Conservation (phyloP, 2,797 vertebrate genomes). For the Halcyon leucocephala region DNA sequence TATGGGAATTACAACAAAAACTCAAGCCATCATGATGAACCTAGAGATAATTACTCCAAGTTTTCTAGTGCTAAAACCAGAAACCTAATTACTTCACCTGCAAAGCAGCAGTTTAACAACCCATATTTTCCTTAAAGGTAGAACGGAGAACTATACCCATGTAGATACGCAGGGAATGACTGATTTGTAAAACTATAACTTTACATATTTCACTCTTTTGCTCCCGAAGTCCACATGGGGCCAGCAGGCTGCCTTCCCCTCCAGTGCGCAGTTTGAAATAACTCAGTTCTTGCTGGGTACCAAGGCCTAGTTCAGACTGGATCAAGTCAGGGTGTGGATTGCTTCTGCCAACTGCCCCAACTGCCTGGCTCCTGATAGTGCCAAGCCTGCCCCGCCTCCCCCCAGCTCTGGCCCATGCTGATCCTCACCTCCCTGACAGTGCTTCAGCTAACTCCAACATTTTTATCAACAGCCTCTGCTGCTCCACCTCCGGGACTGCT, state of each 20-base stretch:
- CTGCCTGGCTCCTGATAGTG: neutral
- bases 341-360: neutral
- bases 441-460: neutral
- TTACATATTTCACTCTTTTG: neutral
- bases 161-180: neutral
- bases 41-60: neutral
- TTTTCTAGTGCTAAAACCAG: constrained; percentile 24
- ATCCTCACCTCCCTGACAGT: fast-evolving
- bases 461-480: neutral
- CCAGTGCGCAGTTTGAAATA: neutral
- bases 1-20: constrained; percentile 39
- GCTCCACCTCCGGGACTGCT: neutral
- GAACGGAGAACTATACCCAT: neutral
- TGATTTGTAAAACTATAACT: neutral
- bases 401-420: fast-evolving
- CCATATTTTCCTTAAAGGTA: neutral
- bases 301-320: neutral
- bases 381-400: fast-evolving
- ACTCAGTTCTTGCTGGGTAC: neutral
- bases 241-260: neutral
- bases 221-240: neutral
- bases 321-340: neutral
- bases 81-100: neutral
- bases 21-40: neutral
- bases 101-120: neutral